Conservation (phyloP, 2,113 vertebrate genomes). For the Junco hyemalis region DNA sequence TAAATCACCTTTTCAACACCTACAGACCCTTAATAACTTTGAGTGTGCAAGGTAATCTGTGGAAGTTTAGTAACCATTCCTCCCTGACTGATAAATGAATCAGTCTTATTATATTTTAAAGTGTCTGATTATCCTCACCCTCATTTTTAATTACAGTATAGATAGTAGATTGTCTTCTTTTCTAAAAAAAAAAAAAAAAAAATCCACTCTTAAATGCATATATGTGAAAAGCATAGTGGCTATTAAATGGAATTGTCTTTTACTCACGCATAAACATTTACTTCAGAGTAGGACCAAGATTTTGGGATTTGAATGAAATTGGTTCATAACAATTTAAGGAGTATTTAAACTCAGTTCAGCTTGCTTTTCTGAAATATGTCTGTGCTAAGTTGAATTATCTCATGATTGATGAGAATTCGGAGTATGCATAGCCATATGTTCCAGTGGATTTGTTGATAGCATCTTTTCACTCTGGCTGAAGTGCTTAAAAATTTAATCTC, state of each 20-base stretch:
- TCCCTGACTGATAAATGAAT: neutral
- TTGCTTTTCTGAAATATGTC: neutral
- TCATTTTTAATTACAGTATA: neutral
- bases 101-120: neutral
- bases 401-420: neutral
- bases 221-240: neutral
- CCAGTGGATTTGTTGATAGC: neutral
- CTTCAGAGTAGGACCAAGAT: neutral
- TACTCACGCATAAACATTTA: neutral
- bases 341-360: neutral
- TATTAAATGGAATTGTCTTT: neutral
- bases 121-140: neutral
- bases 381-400: neutral
- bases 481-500: neutral
- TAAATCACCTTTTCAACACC: neutral
- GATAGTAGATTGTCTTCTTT: accelerated
- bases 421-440: neutral
- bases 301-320: neutral
- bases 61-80: neutral
- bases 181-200: neutral
- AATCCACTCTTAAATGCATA: neutral
- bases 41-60: neutral
- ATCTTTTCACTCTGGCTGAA: neutral
- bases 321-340: neutral
- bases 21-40: neutral